Evolutionary conservation across 2,888 invertebrate genomes (phyloP).

Genomic region (Phytoseiulus persimilis): DNA sequence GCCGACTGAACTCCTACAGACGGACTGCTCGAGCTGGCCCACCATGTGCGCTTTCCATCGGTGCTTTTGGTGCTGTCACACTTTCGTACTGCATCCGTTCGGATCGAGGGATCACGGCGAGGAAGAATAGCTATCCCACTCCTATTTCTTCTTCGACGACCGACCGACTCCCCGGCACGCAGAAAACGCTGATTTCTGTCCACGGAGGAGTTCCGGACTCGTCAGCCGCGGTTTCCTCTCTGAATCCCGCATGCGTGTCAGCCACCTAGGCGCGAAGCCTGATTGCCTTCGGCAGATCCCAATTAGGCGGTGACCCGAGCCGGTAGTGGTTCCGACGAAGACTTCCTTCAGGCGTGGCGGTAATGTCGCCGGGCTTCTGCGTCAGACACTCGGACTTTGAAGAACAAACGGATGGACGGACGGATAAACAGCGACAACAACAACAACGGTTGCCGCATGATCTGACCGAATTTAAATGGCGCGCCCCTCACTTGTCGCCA

Average conservation of each 20-base stretch:
- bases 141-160: no score
- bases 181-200: no score
- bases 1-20: neutral
- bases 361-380: neutral
- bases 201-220: no score
- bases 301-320: constrained; percentile 5
- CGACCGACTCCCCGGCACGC: neutral
- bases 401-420: neutral
- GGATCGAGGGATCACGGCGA: neutral
- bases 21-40: neutral
- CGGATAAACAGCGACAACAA: neutral
- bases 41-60: neutral
- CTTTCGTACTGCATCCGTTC: neutral
- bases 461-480: neutral
- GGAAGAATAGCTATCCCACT: no score
- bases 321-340: neutral
- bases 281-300: neutral
- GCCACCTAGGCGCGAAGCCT: neutral
- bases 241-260: no score
- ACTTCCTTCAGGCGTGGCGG: neutral
- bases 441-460: neutral
- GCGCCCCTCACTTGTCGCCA: neutral
- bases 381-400: neutral
- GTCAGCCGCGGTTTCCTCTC: no score
- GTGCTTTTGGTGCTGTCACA: neutral